Base-by-base conservation (phyloP, 2,113 vertebrate genomes). In the Tychaedon coryphoeus region DNA sequence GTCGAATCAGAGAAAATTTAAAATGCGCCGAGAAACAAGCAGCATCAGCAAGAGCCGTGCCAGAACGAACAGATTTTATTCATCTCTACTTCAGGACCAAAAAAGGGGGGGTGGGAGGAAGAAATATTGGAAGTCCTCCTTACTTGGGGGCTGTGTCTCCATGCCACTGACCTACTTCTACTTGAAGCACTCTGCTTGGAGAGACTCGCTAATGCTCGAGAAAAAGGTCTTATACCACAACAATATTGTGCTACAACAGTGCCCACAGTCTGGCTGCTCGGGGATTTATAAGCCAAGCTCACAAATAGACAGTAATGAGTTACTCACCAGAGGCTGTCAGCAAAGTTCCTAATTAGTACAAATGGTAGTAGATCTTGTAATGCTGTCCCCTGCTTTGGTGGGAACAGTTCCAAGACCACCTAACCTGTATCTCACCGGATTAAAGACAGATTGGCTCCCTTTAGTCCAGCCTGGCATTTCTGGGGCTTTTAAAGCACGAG, bases 291-390 rank as follows among this genome's bases (percentile, higher is more conserved):
- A 96, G 93, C 92, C 95, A 97, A 88, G 90, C 88, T 71, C 95
- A 96, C 96, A 96, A 96, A 96, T 94, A 94, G 96, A 96, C 90
- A 96, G 92, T 96, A 96, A 95, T 96, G 93, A 97, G 93, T 96
- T 96, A 96, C 93, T 92, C 94, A 96, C 88, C 79, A 96, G 94
- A 96, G 93, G 92, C 93, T 97, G 92, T 94, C 96, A 96, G 93
- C 75, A 96, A 96, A 97, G 95, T 96, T 93, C 79, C 92, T 96
- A 96, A 97, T 97, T 97, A 96, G 93, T 96, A 96, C 88, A 96
- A 96, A 95, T 93, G 92, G 75, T 69, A 90, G 95, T 86, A 70
- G 90, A 88, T 94, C 93, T 93, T 93, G 79, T 83, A 95, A 93
- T 36, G 48, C 86, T 90, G 92, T 95, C 86, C 94, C 92, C 72